Conservation (phyloP, 2,113 vertebrate species). For the Grammomys dolichurus region DNA sequence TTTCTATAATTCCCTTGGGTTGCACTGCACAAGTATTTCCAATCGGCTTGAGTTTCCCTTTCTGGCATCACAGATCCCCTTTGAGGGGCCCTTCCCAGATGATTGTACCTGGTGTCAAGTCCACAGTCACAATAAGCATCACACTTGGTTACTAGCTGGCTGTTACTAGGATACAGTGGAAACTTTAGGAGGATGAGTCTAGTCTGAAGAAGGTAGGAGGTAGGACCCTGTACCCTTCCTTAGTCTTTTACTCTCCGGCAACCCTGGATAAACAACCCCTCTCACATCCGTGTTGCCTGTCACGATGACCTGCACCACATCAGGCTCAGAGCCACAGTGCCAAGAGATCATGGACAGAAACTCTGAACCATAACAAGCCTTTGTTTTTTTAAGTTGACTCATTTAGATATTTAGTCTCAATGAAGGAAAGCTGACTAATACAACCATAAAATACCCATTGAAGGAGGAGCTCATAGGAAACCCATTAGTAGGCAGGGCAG, state of each 20-base stretch:
- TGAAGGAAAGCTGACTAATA: background rate
- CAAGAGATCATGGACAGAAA: background rate
- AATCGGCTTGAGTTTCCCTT: background rate
- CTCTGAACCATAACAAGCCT: background rate
- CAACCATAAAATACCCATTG: background rate
- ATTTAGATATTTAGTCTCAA: background rate
- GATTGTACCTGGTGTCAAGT: background rate
- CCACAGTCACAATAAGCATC: background rate
- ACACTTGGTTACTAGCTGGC: background rate
- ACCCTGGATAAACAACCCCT: background rate
- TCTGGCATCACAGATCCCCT: background rate
- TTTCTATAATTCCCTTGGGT: background rate
- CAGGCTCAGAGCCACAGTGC: background rate
- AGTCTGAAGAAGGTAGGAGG: background rate
- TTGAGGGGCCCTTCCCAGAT: background rate
- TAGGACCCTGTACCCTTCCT: background rate
- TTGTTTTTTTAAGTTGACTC: background rate
- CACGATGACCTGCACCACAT: too few relatives aligned
- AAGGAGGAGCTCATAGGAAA: background rate
- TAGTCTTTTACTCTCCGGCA: background rate
- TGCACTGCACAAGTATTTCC: background rate
- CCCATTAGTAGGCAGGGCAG: background rate
- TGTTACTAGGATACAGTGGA: background rate
- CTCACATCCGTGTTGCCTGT: background rate
- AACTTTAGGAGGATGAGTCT: background rate